Evolutionary conservation across 2,888 invertebrate genomes (phyloP).

Genomic region (Scaptomyza flava): DNA sequence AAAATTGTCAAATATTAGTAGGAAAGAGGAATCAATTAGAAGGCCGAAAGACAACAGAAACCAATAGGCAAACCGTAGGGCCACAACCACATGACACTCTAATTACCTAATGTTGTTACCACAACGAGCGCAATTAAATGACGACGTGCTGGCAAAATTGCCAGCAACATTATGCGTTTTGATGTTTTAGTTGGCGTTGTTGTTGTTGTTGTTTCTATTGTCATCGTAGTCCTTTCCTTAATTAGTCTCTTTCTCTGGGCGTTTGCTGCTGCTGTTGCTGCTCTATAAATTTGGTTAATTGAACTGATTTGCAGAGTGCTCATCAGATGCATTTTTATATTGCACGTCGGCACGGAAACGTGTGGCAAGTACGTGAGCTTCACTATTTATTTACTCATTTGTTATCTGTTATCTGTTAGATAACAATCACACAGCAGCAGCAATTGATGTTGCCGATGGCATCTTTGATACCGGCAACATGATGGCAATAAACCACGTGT

Average conservation of each 20-base stretch:
- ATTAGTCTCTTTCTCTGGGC: constrained; percentile 30
- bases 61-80: background rate
- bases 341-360: constrained; percentile 69
- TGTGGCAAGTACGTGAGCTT: constrained; percentile 62
- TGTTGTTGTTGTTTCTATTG: constrained; percentile 25
- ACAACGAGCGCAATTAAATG: constrained; percentile 74
- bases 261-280: constrained; percentile 22
- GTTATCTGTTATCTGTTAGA: constrained; percentile 28
- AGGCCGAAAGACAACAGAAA: constrained; percentile 4
- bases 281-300: constrained; percentile 72
- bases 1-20: constrained; percentile 17
- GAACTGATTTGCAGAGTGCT: constrained; percentile 71
- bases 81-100: constrained; percentile 48
- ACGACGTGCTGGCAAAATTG: constrained; percentile 59
- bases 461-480: constrained; percentile 45
- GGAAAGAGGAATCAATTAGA: constrained; percentile 42
- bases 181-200: constrained; percentile 27
- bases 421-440: constrained; percentile 31
- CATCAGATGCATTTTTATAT: constrained; percentile 70
- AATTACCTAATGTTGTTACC: constrained; percentile 78
- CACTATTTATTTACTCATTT: constrained; percentile 59
- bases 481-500: constrained; percentile 42
- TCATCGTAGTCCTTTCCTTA: constrained; percentile 40
- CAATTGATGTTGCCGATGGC: constrained; percentile 31
- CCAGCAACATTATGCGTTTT: constrained; percentile 31